Evolutionary conservation across 2,888 invertebrate genomes (phyloP).

Genomic region (Amiota communis): DNA sequence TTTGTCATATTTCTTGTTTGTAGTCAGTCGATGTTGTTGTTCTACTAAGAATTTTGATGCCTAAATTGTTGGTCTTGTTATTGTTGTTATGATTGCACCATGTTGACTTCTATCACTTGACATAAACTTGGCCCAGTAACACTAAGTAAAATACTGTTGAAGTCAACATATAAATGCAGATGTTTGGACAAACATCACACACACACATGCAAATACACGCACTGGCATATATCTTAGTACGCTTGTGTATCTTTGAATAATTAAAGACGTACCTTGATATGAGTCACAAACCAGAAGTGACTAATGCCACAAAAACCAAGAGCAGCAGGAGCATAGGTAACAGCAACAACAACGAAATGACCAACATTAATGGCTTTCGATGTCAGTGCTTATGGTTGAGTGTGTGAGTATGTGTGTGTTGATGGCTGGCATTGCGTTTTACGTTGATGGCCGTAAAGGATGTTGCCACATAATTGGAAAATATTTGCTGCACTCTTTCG

Average conservation of each 20-base stretch:
- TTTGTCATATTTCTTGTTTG: not conserved
- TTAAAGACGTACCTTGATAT: constrained; percentile 43
- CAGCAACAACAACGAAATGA: not conserved
- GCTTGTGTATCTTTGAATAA: constrained; percentile 51
- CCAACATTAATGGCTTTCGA: constrained; percentile 26
- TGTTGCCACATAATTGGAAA: constrained; percentile 55
- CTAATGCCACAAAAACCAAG: not conserved
- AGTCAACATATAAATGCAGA: not conserved
- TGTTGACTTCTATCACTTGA: not conserved
- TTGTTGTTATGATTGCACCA: too few relatives aligned
- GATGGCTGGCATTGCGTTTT: not conserved
- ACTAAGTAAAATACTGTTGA: not conserved
- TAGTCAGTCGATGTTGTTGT: not conserved
- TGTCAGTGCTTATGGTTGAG: constrained; percentile 26
- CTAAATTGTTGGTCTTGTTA: too few relatives aligned
- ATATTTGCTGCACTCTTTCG: constrained; percentile 36
- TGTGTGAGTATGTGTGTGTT: not conserved
- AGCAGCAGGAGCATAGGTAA: not conserved
- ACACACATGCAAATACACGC: not conserved
- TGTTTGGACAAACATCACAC: not conserved
- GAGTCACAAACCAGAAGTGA: constrained; percentile 25
- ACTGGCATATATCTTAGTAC: not conserved
- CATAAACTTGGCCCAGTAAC: constrained; percentile 18
- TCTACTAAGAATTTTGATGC: not conserved
- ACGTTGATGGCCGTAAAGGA: constrained; percentile 8